Base-by-base conservation (phyloP, 2,113 vertebrate genomes). In the Passer montanus region DNA sequence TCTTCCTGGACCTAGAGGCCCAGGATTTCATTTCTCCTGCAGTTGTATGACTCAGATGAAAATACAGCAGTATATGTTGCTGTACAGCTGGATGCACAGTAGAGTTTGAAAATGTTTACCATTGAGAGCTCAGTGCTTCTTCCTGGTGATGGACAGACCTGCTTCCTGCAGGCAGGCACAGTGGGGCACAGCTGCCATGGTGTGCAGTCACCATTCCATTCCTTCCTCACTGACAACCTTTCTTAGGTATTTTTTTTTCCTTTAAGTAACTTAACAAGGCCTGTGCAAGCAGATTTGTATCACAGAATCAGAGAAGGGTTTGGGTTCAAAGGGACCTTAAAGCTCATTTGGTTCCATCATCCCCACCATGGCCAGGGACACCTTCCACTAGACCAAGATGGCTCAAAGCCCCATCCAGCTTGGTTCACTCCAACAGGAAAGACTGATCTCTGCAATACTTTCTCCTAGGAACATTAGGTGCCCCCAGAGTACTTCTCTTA, bases 181-280 rank as follows among this genome's bases (percentile, higher is more conserved):
- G 33, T 1, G 1, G 10, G 24, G 15, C 43, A 37, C 2, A 15
- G 35, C 35, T 91, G 52, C 33, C 30, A n/a, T 3, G 13, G 33
- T 5, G 1, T 24, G 23, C 43, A 28, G 47, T 11, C 49, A 67
- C 35, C 41, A 19, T 10, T 47, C 56, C n/a, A 49, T 27, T 59
- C 69, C 56, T 50, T 63, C 49, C 47, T 47, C 27, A 63, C 2
- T 94, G 23, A 6, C 18, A 33, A 4, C 49, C 23, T 79, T 18
- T 64, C 22, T 67, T 14, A 47, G 4, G 33, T 37, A 2, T 13
- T 43, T 19, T 33, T 53, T 62, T 2, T 0, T 1, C 15, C 26
- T 37, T 69, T 37, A 66, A 62, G 26, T 41, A 62, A 82, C 26
- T 43, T 53, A 78, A 68, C 37, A 56, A 69, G 11, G 13, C 15